phyloP scores from a whole-genome alignment of 2,113 vertebrate genomes.

The Syrrhaptes paradoxus region DNA sequence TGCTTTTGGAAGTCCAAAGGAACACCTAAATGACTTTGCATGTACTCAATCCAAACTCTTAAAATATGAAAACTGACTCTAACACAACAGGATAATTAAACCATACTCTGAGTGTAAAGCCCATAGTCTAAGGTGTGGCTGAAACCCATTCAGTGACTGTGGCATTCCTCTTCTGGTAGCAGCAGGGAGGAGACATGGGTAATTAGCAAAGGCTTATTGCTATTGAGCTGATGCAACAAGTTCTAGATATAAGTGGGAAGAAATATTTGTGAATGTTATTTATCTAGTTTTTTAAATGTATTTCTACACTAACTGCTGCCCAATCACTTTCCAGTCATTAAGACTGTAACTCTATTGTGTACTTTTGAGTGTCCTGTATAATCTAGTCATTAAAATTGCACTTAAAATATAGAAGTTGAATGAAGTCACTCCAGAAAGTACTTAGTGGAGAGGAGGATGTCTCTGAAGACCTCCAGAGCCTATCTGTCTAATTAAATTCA shows the following conservation, averaged over 20 bases:
- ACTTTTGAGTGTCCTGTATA: background rate
- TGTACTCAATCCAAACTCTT: background rate
- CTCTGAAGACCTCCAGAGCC: background rate
- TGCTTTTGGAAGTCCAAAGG: background rate
- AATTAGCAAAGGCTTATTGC: background rate
- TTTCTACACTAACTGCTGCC: background rate
- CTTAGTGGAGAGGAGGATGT: background rate
- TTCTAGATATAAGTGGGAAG: background rate
- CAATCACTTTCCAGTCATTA: background rate
- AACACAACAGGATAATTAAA: background rate
- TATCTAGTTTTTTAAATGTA: background rate
- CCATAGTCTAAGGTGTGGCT: background rate
- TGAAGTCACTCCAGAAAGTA: background rate
- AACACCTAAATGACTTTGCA: background rate
- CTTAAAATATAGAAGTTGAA: background rate
- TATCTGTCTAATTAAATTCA: background rate
- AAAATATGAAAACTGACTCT: background rate
- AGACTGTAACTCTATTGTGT: background rate
- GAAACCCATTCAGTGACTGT: background rate
- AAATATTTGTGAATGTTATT: background rate
- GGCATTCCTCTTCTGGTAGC: background rate
- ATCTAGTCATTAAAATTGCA: background rate
- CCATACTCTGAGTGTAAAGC: background rate
- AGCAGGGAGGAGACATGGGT: background rate
- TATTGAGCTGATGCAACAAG: background rate